Evolutionary conservation across 37 sponge, comb jelly and placozoan genomes (phyloP).

Genomic region (Cliona cf. orientalis): DNA sequence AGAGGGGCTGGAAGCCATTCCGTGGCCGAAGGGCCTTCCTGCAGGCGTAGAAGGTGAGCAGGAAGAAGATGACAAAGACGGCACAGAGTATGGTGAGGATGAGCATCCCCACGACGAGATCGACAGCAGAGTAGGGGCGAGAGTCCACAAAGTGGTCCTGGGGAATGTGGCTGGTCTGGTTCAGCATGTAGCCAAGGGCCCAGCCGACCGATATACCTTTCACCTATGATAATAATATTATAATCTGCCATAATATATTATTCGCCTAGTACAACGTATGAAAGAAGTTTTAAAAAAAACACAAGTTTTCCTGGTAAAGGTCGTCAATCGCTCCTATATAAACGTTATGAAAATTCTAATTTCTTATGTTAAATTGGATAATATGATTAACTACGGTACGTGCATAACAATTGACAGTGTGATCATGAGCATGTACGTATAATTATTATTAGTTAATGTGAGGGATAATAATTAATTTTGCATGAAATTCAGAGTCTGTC

Average conservation of each 20-base stretch:
- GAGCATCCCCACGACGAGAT: slow-evolving; percentile 67
- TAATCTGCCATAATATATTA: not conserved
- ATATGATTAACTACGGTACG: no score
- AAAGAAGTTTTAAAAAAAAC: no score
- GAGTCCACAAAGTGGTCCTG: not conserved
- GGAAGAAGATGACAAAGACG: slow-evolving; percentile 66
- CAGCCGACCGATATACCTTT: slow-evolving; percentile 38
- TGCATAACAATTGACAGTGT: no score
- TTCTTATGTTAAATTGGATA: no score
- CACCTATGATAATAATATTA: no score
- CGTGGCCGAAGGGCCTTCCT: slow-evolving; percentile 11
- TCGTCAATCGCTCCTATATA: no score
- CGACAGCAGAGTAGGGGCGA: slow-evolving; percentile 37
- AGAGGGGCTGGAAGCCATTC: slow-evolving; percentile 36
- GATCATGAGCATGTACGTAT: no score
- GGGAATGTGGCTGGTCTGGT: slow-evolving; percentile 23
- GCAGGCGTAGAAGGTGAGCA: slow-evolving; percentile 60
- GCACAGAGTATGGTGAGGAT: slow-evolving; percentile 57
- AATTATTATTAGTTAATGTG: no score
- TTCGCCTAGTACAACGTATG: not conserved
- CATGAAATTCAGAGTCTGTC: no score
- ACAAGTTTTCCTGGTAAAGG: no score
- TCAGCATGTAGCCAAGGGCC: slow-evolving; percentile 73
- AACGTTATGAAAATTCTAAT: no score
- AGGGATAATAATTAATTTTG: no score